Evolutionary conservation across 2,797 vertebrate genomes (phyloP).

Genomic region (Lepidocolaptes lacrymiger): DNA sequence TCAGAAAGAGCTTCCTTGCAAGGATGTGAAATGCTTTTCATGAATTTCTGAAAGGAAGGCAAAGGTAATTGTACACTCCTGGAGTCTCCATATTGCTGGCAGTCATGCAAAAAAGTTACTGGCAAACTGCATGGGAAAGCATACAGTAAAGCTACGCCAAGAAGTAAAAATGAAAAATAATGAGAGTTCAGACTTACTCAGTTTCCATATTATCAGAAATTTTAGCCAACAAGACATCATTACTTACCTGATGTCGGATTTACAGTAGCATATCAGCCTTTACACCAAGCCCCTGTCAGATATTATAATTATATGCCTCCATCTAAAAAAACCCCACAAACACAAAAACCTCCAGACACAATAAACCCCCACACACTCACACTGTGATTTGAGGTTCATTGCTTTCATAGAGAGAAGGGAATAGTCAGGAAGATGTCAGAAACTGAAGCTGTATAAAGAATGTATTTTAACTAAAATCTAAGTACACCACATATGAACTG

Average conservation of each 20-base stretch:
- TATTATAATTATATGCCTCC: background rate
- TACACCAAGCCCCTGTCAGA: background rate
- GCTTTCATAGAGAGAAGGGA: background rate
- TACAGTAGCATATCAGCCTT: background rate
- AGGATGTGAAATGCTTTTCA: background rate
- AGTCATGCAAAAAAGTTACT: constrained; percentile 22
- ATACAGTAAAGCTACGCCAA: background rate
- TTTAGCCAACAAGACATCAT: background rate
- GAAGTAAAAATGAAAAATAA: constrained; percentile 40
- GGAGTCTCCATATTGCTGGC: background rate
- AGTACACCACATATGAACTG: background rate
- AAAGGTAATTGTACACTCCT: background rate
- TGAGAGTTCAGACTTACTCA: background rate
- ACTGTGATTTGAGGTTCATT: background rate
- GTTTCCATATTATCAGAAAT: constrained; percentile 1
- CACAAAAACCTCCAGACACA: background rate
- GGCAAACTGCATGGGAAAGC: constrained; percentile 50
- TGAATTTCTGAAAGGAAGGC: constrained; percentile 14
- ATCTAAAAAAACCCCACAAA: background rate
- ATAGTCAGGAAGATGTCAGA: background rate
- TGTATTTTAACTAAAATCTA: background rate
- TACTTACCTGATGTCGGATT: background rate
- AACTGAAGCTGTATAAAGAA: background rate
- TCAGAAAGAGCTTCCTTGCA: background rate
- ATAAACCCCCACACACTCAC: accelerated